Evolutionary conservation across 1,140 invertebrate genomes (phyloP), one percentile per base, ranked within the genome.

Genomic region (Lethrus apterus): DNA sequence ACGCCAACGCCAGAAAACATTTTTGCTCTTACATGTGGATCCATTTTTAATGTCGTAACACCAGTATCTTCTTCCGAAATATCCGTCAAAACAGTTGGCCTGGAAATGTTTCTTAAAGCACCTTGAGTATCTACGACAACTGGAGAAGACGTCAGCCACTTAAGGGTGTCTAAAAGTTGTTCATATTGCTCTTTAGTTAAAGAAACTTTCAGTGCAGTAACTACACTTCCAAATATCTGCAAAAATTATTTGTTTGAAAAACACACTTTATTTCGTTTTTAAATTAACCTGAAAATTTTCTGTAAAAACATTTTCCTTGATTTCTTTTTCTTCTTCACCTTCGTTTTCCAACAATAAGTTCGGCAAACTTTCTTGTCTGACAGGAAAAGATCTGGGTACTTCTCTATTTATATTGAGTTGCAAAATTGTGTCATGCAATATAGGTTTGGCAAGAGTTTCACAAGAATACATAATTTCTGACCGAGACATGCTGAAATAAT

Each of bases 151-250:
- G 54, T 57, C 17, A 62, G 55, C 64, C 58, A 65, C 43, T 78
- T 69, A 13, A 82, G 60, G 1, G 84, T 89, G 50, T 93, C 85
- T 30, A 93, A 67, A 18, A 95, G 69, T 65, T 94, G 89, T 64
- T 92, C 85, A 63, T 94, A 95, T 58, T 94, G 90, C 15, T 78
- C 74, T 20, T 89, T 81, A 9, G 84, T 83, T 5, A 94, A 68
- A 0, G 88, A 89, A 9, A 95, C 77, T 67, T 91, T 89, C 9
- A 94, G 63, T 0, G 84, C 80, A 31, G 83, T 88, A 8, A 92
- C 81, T 15, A 94, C 82, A 36, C 75, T 77, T n/a, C 89, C 90
- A 43, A 74, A 75, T 3, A 94, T 73, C 58, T 89, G 65, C 20
- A 76, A 59, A 15, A 69, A n/a, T n/a, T n/a, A n/a, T n/a, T n/a